A percentile compares a stretch with the other conserved stretches of the same genome.
These are phyloP conservation scores for Oreohelix idahoensis DNA, from an alignment of 1,140 invertebrate genomes.

Conservation along the genomic window DNA sequence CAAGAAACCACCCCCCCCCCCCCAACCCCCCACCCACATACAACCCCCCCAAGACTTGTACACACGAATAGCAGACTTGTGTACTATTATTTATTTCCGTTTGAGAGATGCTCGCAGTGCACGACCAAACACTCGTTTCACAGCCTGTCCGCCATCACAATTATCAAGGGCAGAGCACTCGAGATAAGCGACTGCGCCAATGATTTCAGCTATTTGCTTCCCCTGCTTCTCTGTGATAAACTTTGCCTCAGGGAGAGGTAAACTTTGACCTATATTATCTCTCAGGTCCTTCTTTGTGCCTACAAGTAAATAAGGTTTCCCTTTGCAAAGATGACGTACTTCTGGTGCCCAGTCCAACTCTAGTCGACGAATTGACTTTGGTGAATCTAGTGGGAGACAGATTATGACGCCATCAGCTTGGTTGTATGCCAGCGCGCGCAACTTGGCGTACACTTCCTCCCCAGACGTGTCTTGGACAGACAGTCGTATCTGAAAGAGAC, in stretches of 20 bases:
- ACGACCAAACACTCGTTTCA: slow-evolving; percentile 4
- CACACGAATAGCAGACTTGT: no score
- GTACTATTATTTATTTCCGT: not conserved
- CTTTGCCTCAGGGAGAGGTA: not conserved
- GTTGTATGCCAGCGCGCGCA: not conserved
- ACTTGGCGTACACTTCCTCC: not conserved
- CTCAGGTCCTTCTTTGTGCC: slow-evolving; percentile 3
- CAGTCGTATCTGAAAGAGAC: not conserved
- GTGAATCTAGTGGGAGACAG: slow-evolving; percentile 8
- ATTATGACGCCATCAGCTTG: not conserved
- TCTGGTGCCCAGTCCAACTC: not conserved
- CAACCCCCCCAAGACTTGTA: no score
- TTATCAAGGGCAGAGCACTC: slow-evolving; percentile 15
- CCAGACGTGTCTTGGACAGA: not conserved
- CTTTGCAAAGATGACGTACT: not conserved
- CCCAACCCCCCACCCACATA: no score
- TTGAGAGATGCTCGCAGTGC: not conserved
- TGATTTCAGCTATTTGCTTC: not conserved
- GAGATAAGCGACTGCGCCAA: slow-evolving; percentile 1
- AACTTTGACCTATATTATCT: not conserved
- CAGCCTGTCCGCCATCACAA: not conserved
- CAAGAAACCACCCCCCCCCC: no score
- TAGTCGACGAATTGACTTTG: not conserved
- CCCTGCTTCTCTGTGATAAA: slow-evolving; percentile 12
- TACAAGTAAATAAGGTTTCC: not conserved